These are phyloP conservation scores for Leuciscus idus DNA, from an alignment of 2,113 vertebrate genomes.

Conservation along the genomic window DNA sequence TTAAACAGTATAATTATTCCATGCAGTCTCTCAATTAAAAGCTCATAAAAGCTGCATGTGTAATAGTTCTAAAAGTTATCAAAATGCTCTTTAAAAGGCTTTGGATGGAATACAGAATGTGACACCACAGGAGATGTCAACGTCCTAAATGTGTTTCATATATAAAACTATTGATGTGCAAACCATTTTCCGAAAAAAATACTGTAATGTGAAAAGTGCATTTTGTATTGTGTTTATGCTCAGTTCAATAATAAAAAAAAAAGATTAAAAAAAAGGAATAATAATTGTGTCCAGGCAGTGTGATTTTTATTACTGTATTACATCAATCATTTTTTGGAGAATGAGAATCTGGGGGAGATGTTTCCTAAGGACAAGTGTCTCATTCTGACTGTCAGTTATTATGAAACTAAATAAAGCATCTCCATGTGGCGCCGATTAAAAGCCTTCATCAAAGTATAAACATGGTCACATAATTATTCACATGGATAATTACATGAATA, in stretches of 20 bases:
- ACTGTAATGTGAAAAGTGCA: not conserved
- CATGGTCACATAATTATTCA: slow-evolving; percentile 29
- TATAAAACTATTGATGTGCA: not conserved
- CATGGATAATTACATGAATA: slow-evolving; percentile 43
- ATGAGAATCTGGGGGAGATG: not conserved
- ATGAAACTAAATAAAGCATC: slow-evolving; percentile 4
- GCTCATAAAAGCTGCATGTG: not conserved
- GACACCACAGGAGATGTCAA: not conserved
- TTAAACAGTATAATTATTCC: not conserved
- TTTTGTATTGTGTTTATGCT: not conserved
- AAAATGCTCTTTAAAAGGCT: not conserved
- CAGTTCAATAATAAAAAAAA: not conserved
- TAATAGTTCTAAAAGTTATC: not conserved
- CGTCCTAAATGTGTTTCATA: not conserved
- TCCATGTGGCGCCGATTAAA: slow-evolving; percentile 14
- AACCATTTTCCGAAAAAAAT: too few species aligned
- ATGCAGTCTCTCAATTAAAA: not conserved
- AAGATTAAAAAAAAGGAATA: too few species aligned
- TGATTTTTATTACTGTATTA: not conserved
- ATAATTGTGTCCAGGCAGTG: not conserved
- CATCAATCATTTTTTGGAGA: not conserved
- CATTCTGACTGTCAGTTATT: slow-evolving; percentile 14
- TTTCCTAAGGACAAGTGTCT: not conserved
- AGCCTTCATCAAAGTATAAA: slow-evolving; percentile 31
- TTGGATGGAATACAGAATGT: not conserved